Conservation (phyloP, 2,797 vertebrate species). For the Acipenser oxyrinchus region DNA sequence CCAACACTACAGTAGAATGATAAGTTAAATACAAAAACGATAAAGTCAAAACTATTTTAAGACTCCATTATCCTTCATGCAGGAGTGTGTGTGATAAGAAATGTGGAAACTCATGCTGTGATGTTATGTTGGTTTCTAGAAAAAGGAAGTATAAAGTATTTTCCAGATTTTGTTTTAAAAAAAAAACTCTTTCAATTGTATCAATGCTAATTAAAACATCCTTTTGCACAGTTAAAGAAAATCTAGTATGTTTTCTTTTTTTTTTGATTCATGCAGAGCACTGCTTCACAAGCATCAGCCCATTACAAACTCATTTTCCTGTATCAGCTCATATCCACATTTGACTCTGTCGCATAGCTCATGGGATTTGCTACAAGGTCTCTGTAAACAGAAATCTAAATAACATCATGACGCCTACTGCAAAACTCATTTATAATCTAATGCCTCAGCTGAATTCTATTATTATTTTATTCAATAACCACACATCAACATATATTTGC, state of each 20-base stretch:
- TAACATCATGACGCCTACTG: slow-evolving; percentile 87
- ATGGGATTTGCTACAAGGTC: slow-evolving; percentile 89
- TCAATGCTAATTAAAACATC: slow-evolving; percentile 63
- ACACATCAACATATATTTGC: slow-evolving; percentile 48
- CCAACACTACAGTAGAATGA: background rate
- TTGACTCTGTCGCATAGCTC: slow-evolving; percentile 91
- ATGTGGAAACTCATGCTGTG: too few relatives aligned
- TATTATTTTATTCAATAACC: slow-evolving; percentile 61
- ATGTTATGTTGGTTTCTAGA: too few relatives aligned
- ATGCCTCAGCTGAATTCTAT: slow-evolving; percentile 84
- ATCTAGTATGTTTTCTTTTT: slow-evolving; percentile 11
- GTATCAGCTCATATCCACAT: slow-evolving; percentile 96
- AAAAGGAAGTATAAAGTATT: too few relatives aligned
- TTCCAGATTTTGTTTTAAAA: too few relatives aligned
- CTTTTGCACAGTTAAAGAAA: slow-evolving; percentile 56
- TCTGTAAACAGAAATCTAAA: slow-evolving; percentile 93
- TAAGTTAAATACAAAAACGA: background rate
- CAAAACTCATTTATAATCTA: slow-evolving; percentile 98
- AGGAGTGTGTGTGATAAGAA: too few relatives aligned
- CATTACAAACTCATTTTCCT: slow-evolving; percentile 97
- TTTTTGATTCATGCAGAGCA: slow-evolving; percentile 47
- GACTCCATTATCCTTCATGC: slow-evolving; percentile 8
- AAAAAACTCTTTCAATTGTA: too few relatives aligned
- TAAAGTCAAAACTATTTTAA: background rate
- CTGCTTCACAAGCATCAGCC: slow-evolving; percentile 82